These are phyloP conservation scores for Rosalia funebris DNA, from an alignment of 2,888 invertebrate species.

Conservation along the genomic window DNA sequence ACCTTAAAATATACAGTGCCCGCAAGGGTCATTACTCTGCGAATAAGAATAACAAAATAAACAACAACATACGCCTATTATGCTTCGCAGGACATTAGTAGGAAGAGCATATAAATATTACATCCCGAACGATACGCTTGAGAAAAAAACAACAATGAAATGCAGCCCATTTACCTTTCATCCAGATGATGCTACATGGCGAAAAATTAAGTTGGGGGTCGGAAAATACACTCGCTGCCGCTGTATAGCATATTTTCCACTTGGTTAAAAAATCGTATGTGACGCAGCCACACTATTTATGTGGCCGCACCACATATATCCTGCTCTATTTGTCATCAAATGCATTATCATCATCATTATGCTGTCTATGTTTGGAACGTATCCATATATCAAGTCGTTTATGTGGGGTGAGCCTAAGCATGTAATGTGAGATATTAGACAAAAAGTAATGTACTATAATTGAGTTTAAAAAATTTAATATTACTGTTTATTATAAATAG, in stretches of 20 bases:
- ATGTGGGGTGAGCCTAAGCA: not conserved
- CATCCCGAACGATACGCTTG: constrained; percentile 40
- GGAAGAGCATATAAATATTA: constrained; percentile 34
- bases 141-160: constrained; percentile 49
- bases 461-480: not conserved
- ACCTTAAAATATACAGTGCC: no score
- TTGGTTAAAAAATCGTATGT: constrained; percentile 50
- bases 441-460: not conserved
- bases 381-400: constrained; percentile 23
- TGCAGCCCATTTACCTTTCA: constrained; percentile 53
- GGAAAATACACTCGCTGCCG: constrained; percentile 44
- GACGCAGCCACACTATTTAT: constrained; percentile 16
- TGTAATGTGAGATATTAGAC: constrained; percentile 5
- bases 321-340: constrained; percentile 14
- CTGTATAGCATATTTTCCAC: constrained; percentile 59
- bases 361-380: constrained; percentile 17
- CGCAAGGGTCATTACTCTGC: no score
- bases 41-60: not conserved
- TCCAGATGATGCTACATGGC: constrained; percentile 54
- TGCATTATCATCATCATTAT: constrained; percentile 21
- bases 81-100: constrained; percentile 16
- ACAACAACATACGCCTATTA: constrained; percentile 11
- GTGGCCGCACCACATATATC: constrained; percentile 1
- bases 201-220: constrained; percentile 60
- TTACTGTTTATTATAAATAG: not conserved